Evolutionary conservation across 2,888 invertebrate genomes (phyloP).

Genomic region (Argyra leucocephala): DNA sequence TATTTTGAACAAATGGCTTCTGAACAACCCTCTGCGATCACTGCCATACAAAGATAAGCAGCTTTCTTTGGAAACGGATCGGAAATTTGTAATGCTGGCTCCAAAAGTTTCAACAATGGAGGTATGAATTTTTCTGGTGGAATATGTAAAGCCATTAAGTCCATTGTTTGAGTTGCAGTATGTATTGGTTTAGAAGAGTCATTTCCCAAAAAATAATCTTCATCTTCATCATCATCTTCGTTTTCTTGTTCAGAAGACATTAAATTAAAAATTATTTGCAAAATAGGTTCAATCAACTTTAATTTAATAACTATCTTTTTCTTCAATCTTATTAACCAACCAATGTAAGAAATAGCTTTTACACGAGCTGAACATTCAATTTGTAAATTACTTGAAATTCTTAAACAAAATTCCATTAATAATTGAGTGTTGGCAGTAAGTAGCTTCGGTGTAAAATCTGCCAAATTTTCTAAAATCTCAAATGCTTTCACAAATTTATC

Average conservation of each 20-base stretch:
- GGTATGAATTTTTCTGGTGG: conserved; percentile 68
- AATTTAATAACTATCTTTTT: conserved; percentile 62
- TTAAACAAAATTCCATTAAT: conserved; percentile 57
- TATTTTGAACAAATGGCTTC: conserved; percentile 64
- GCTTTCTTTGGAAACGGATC: conserved; percentile 59
- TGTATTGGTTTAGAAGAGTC: conserved; percentile 56
- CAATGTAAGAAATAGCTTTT: conserved; percentile 58
- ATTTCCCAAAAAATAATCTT: conserved; percentile 56
- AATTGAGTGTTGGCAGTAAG: conserved; percentile 51
- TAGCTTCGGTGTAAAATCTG: conserved; percentile 38
- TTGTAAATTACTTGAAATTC: conserved; percentile 49
- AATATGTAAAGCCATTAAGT: conserved; percentile 61
- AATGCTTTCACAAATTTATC: conserved; percentile 44
- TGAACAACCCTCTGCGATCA: conserved; percentile 68
- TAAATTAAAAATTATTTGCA: conserved; percentile 56
- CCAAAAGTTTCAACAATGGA: conserved; percentile 55
- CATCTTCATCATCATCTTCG: conserved; percentile 54
- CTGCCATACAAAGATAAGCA: conserved; percentile 62
- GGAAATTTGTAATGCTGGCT: conserved; percentile 53
- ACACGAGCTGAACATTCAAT: conserved; percentile 55
- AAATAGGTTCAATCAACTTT: conserved; percentile 59
- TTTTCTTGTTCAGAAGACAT: conserved; percentile 56
- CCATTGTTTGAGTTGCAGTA: conserved; percentile 64
- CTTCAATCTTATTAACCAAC: conserved; percentile 57
- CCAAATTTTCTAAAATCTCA: conserved; percentile 40